Conservation (phyloP, 1,140 invertebrate species). For the Drosophila equinoxialis region DNA sequence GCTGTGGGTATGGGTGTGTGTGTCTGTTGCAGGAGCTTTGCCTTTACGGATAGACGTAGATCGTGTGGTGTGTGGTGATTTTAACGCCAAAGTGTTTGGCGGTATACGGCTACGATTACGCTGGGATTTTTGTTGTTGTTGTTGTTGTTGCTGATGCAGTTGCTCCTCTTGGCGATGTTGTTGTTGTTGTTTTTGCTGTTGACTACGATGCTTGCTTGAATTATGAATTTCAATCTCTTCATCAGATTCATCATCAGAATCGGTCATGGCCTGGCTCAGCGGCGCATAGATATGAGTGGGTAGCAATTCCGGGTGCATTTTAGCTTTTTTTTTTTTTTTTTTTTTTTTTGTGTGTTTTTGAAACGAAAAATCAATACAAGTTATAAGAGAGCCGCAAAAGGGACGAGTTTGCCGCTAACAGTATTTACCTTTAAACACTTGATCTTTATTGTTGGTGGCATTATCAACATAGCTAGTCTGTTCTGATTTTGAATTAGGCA, state of each 20-base stretch:
- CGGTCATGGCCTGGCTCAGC: conserved; percentile 88
- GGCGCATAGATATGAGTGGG: conserved; percentile 86
- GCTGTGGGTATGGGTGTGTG: neutral
- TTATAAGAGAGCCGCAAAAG: neutral
- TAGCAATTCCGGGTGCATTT: conserved; percentile 79
- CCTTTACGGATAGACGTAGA: conserved; percentile 43
- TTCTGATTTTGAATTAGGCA: conserved; percentile 48
- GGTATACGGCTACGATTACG: conserved; percentile 70
- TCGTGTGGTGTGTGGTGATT: conserved; percentile 61
- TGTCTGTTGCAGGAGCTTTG: conserved; percentile 17
- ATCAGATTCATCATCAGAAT: conserved; percentile 87
- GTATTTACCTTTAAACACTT: conserved; percentile 47
- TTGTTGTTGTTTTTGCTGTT: conserved; percentile 47
- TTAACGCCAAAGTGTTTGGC: conserved; percentile 63
- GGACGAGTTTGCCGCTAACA: neutral
- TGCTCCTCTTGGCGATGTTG: conserved; percentile 31
- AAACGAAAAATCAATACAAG: conserved; percentile 62
- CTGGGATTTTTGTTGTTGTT: conserved; percentile 69
- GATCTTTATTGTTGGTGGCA: conserved; percentile 51
- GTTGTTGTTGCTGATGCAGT: conserved; percentile 12
- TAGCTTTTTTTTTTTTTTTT: conserved; percentile 47
- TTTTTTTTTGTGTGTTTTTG: too few species aligned
- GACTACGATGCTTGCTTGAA: conserved; percentile 72
- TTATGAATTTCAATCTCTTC: conserved; percentile 87
- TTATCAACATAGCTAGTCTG: conserved; percentile 67